phyloP scores from a whole-genome alignment of 2,888 invertebrate species.

The Halocaridina rubra region DNA sequence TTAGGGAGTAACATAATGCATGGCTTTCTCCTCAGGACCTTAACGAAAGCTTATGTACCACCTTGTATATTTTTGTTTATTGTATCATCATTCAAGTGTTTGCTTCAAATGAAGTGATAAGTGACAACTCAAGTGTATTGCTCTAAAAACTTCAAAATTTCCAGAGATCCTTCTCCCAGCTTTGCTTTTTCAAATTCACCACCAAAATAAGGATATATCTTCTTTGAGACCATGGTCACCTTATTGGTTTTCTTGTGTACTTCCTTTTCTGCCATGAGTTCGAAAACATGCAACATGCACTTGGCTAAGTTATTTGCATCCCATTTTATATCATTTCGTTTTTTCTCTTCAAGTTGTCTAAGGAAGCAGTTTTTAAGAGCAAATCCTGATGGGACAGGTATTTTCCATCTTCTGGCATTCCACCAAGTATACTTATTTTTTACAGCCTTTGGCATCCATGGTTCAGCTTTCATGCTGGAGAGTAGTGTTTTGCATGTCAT shows the following conservation, averaged over 20 bases:
- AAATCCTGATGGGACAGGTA: constrained; percentile 19
- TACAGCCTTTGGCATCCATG: constrained; percentile 23
- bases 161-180: constrained; percentile 7
- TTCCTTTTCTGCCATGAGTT: neutral
- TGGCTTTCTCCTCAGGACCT: too few species aligned
- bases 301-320: neutral
- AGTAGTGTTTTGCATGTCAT: constrained; percentile 11
- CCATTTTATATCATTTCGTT: neutral
- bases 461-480: constrained; percentile 11
- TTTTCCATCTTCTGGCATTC: constrained; percentile 27
- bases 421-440: constrained; percentile 34
- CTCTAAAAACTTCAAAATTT: neutral
- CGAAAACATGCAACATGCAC: neutral
- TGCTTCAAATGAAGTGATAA: too few species aligned
- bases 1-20: too few species aligned
- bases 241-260: neutral
- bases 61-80: too few species aligned
- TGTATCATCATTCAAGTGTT: too few species aligned
- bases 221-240: neutral
- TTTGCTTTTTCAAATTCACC: constrained; percentile 1
- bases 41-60: too few species aligned
- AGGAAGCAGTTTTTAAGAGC: constrained; percentile 30
- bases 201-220: constrained; percentile 6
- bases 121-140: too few species aligned
- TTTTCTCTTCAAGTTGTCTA: neutral